Evolutionary conservation across 2,888 invertebrate species (phyloP).

Genomic region (Melipona bicolor): DNA sequence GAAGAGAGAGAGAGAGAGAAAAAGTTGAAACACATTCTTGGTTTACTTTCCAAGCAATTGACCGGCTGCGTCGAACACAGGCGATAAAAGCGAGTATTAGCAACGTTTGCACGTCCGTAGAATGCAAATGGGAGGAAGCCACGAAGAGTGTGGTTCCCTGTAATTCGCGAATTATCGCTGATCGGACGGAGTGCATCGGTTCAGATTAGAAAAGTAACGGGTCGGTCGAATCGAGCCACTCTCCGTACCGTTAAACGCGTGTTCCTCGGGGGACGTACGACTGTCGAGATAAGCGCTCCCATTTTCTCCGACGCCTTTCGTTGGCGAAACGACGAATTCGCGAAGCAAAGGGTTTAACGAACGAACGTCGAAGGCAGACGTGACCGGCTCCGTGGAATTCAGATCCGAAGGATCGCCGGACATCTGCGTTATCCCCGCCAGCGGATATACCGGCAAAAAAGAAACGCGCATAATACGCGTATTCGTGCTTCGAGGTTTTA

Average conservation of each 20-base stretch:
- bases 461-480: constrained; percentile 34
- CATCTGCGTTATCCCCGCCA: constrained; percentile 28
- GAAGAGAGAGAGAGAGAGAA: background rate
- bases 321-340: background rate
- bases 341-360: background rate
- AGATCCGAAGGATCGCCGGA: constrained; percentile 38
- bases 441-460: constrained; percentile 16
- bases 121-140: constrained; percentile 55
- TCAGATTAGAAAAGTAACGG: constrained; percentile 71
- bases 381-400: constrained; percentile 35
- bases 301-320: background rate
- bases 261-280: constrained; percentile 37
- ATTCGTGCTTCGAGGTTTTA: constrained; percentile 59
- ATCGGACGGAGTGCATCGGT: constrained; percentile 58
- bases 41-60: constrained; percentile 27
- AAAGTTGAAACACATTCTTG: background rate
- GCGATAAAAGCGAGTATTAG: constrained; percentile 31
- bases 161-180: constrained; percentile 63
- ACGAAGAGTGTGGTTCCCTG: constrained; percentile 64
- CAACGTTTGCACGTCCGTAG: constrained; percentile 16
- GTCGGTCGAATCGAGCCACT: constrained; percentile 34
- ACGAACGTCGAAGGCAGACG: background rate
- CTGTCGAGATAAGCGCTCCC: constrained; percentile 55
- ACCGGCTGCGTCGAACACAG: background rate
- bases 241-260: constrained; percentile 62